phyloP scores from a whole-genome alignment of 1,140 invertebrate species.

The Magallana gigas region DNA sequence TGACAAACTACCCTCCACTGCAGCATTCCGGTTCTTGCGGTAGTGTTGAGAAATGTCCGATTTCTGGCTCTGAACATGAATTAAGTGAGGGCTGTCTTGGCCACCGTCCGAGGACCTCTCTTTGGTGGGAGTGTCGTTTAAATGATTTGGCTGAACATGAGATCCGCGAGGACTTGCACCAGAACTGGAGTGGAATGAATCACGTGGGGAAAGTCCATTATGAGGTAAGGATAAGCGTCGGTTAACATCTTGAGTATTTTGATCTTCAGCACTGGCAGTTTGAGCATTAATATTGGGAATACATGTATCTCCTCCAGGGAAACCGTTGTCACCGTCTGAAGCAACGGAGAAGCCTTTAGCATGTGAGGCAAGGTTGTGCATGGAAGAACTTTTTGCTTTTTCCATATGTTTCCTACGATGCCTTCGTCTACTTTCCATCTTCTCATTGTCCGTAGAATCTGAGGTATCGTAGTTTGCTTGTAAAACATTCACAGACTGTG shows the following conservation, averaged over 20 bases:
- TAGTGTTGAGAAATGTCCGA: conserved; percentile 24
- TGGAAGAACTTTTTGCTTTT: conserved; percentile 61
- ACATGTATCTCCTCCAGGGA: neutral
- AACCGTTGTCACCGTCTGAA: neutral
- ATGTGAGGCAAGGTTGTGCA: conserved; percentile 58
- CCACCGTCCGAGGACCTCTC: neutral
- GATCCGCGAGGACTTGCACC: neutral
- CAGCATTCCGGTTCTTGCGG: neutral
- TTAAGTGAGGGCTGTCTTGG: neutral
- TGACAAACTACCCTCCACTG: conserved; percentile 48
- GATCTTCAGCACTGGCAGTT: conserved; percentile 1
- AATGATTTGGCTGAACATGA: neutral
- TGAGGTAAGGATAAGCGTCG: conserved; percentile 21
- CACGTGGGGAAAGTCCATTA: neutral
- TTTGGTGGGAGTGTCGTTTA: neutral
- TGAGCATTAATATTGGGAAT: neutral
- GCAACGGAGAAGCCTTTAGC: neutral
- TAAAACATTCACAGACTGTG: conserved; percentile 44
- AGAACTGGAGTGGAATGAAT: conserved; percentile 5
- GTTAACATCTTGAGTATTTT: conserved; percentile 10
- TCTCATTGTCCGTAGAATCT: conserved; percentile 75
- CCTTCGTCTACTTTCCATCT: conserved; percentile 59
- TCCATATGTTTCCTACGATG: conserved; percentile 49
- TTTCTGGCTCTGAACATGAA: conserved; percentile 22
- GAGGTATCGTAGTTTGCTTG: conserved; percentile 63